Conservation (phyloP, 1,140 invertebrate species). For the Caenorhabditis tropicalis region DNA sequence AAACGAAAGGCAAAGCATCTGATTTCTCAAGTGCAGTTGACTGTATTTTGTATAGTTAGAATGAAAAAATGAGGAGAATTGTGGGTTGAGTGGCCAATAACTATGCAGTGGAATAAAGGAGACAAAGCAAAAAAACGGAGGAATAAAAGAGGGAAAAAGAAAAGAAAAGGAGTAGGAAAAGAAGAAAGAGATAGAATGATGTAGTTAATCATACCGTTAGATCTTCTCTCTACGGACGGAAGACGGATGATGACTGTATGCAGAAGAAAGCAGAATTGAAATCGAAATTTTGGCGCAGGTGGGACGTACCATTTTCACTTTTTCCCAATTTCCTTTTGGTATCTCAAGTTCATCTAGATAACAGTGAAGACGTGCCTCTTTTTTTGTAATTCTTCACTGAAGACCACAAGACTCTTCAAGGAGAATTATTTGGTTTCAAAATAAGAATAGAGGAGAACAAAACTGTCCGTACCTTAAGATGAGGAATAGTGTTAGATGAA, state of each 20-base stretch:
- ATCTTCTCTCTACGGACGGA: conserved; percentile 7
- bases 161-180: neutral
- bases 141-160: neutral
- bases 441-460: no score
- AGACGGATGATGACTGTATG: conserved; percentile 14
- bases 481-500: no score
- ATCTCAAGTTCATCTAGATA: conserved; percentile 39
- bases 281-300: neutral
- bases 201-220: conserved; percentile 37
- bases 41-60: neutral
- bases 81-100: conserved; percentile 24
- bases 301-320: neutral
- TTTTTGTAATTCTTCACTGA: neutral
- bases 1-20: neutral
- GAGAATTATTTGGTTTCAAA: neutral
- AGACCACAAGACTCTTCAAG: neutral
- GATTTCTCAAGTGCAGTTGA: conserved; percentile 3
- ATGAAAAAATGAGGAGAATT: neutral
- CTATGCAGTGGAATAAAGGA: neutral
- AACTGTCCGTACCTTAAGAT: no score
- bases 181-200: neutral
- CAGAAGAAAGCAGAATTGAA: neutral
- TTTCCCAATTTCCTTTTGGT: neutral
- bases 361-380: neutral
- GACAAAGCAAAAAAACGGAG: neutral